Base-by-base conservation (phyloP, 2,888 invertebrate species). In the Bombyx huttoni region DNA sequence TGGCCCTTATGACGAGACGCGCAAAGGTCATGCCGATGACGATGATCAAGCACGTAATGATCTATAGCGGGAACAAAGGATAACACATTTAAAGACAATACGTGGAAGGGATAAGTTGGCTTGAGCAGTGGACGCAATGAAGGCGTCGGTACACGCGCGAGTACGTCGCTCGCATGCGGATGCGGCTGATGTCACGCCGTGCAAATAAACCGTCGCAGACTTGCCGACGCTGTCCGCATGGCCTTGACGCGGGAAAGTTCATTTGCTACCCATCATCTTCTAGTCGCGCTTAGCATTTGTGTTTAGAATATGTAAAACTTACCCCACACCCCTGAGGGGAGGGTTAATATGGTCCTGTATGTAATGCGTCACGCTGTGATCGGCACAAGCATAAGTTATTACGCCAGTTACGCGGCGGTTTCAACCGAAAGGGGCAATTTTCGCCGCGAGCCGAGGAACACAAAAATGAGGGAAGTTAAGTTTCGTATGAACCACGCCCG, bases 71-170 rank as follows among this genome's bases (percentile, higher is more conserved):
- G 67, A 74, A 82, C 80, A 85, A 80, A 82, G 83, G 78, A 85
- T 85, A 81, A 84, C 75, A 77, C 72, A 73, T 80, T 79, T 81
- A 80, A 83, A 82, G 78, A 79, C 80, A 76, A 81, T 75, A 68
- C 65, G 70, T 68, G 64, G 78, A 82, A 84, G 78, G 82, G 78
- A 81, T 81, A 81, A 73, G 74, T 77, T 83, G 63, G 78, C 70
- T 64, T 80, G 77, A 63, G 67, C 71, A 65, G 63, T 60, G 61
- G 59, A 58, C 59, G 68, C 65, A 61, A 68, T 75, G 73, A 77
- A 74, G 75, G 72, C 69, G 71, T 72, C 61, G 63, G 68, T 65
- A 78, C 74, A 78, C 75, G 74, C 66, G 65, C 67, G 65, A 58
- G 64, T 67, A 76, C 75, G 79, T 71, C 65, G 64, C 63, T 65